phyloP scores from a whole-genome alignment of 2,113 vertebrate genomes.

The Hippocampus mohnikei region DNA sequence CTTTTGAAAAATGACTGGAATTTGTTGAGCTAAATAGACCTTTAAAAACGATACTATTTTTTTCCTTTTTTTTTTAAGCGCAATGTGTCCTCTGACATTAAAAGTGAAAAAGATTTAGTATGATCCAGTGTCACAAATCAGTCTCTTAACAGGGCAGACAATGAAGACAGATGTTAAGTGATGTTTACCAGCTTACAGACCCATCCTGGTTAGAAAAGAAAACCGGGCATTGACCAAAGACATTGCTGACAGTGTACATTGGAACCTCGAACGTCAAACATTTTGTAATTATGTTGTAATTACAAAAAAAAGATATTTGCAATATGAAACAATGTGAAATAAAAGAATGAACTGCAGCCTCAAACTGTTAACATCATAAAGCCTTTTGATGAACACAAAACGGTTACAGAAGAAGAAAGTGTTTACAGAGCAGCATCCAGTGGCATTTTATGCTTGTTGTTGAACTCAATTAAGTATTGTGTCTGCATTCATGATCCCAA shows the following conservation, averaged over 20 bases:
- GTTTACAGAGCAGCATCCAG: neutral
- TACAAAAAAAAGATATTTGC: neutral
- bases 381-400: neutral
- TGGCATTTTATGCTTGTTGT: neutral
- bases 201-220: neutral
- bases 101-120: slow-evolving; percentile 8
- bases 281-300: neutral
- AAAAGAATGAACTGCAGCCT: neutral
- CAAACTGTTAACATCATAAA: neutral
- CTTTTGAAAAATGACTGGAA: neutral
- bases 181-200: neutral
- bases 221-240: neutral
- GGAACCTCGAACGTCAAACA: neutral
- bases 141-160: slow-evolving; percentile 21
- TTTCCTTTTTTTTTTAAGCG: neutral
- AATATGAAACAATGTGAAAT: neutral
- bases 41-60: neutral
- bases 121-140: slow-evolving; percentile 25
- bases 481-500: too few species aligned
- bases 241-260: neutral
- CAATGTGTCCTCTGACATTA: slow-evolving; percentile 12
- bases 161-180: slow-evolving; percentile 21
- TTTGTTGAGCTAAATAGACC: neutral
- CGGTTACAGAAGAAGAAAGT: neutral
- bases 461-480: neutral